A percentile compares a stretch with the other conserved stretches of the same genome.
Conservation (phyloP, 2,888 invertebrate genomes). For the Agrenia bidenticulata region DNA sequence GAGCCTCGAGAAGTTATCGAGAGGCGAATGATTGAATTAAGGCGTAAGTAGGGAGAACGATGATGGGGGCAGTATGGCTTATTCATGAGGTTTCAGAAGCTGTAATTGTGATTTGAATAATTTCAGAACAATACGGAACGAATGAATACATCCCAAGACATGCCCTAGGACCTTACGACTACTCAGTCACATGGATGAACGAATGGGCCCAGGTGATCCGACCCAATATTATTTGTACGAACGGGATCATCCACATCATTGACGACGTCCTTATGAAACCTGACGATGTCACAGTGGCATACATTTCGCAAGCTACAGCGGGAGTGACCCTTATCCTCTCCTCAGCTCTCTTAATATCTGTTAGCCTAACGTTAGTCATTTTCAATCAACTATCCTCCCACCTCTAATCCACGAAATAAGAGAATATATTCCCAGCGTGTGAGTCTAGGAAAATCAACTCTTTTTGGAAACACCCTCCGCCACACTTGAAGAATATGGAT, state of each 20-base stretch:
- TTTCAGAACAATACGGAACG: constrained; percentile 33
- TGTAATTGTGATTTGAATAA: too few species aligned
- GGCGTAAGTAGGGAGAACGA: neutral
- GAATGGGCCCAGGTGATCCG: constrained; percentile 80
- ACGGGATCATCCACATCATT: constrained; percentile 93
- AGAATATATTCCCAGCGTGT: too few species aligned
- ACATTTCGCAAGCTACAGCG: constrained; percentile 2
- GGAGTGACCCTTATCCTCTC: neutral
- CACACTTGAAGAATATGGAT: too few species aligned
- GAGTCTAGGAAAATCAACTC: too few species aligned
- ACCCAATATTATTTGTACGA: constrained; percentile 92
- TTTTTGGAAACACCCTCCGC: too few species aligned
- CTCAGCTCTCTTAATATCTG: neutral
- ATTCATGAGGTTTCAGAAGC: neutral
- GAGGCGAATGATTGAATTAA: neutral
- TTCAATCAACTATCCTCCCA: neutral
- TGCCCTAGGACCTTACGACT: constrained; percentile 60
- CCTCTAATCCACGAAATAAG: neutral
- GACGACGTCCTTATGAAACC: constrained; percentile 81
- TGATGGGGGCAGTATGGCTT: neutral
- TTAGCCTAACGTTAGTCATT: neutral
- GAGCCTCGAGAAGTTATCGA: constrained; percentile 43
- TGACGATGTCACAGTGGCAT: constrained; percentile 71
- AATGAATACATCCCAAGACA: constrained; percentile 16
- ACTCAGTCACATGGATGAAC: constrained; percentile 81